Conservation (phyloP, 2,113 vertebrate species). For the Paraplagusia blochii region DNA sequence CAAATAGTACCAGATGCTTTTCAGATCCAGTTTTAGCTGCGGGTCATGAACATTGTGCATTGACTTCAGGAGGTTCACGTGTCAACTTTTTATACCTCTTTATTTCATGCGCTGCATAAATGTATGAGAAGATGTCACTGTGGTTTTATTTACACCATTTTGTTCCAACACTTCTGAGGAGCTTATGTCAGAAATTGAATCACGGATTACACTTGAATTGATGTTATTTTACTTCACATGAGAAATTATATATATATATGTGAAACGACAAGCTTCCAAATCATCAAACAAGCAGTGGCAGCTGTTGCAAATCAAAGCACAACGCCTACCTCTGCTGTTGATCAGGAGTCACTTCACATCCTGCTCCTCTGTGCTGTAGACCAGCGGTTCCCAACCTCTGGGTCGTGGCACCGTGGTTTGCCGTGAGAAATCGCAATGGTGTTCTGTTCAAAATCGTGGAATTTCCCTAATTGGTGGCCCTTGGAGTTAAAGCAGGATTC, state of each 20-base stretch:
- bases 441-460: too few species aligned
- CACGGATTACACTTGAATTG: slow-evolving; percentile 58
- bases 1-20: slow-evolving; percentile 71
- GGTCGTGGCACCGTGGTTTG: too few species aligned
- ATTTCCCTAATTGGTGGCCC: too few species aligned
- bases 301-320: slow-evolving; percentile 56
- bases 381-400: too few species aligned
- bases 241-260: slow-evolving; percentile 55
- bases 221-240: slow-evolving; percentile 67
- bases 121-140: slow-evolving; percentile 59
- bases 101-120: slow-evolving; percentile 69
- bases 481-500: too few species aligned
- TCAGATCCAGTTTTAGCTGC: slow-evolving; percentile 67
- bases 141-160: slow-evolving; percentile 53
- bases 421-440: too few species aligned
- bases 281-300: slow-evolving; percentile 26
- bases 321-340: slow-evolving; percentile 52
- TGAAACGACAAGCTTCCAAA: slow-evolving; percentile 42
- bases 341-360: slow-evolving; percentile 25
- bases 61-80: slow-evolving; percentile 61
- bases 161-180: slow-evolving; percentile 49
- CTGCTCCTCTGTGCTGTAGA: slow-evolving; percentile 24
- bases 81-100: slow-evolving; percentile 66
- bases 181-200: slow-evolving; percentile 64
- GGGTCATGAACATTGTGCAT: slow-evolving; percentile 62